Conservation (phyloP, 2,888 invertebrate species). For the Agriotes lineatus region DNA sequence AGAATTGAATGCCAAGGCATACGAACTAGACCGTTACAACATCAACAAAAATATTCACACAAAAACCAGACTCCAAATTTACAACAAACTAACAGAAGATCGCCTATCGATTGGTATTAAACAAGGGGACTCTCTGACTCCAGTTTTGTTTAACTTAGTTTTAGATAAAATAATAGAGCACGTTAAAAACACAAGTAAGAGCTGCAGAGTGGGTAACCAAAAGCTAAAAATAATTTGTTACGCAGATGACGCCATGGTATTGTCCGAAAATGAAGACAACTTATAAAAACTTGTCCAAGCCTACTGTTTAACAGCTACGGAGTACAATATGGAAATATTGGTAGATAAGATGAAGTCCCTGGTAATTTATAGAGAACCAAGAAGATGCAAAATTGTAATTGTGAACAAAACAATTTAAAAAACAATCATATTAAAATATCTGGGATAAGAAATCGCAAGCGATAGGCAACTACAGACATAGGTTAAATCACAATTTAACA, state of each 20-base stretch:
- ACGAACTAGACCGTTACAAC: no score
- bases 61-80: background rate
- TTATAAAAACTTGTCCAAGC: no score
- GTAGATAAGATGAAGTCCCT: background rate
- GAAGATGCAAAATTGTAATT: background rate
- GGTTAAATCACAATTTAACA: background rate
- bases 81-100: background rate
- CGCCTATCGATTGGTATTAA: no score
- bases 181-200: background rate
- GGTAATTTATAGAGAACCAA: background rate
- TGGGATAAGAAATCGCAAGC: background rate
- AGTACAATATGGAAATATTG: background rate
- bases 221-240: background rate
- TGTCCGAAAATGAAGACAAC: no score
- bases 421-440: background rate
- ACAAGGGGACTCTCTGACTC: background rate
- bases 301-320: no score
- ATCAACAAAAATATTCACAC: no score
- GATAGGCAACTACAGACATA: background rate
- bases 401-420: background rate
- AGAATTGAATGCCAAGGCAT: no score
- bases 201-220: background rate
- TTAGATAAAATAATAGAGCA: background rate
- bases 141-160: background rate
- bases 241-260: background rate